Evolutionary conservation across 1,140 invertebrate genomes (phyloP).

Genomic region (Zelostemma sp.): DNA sequence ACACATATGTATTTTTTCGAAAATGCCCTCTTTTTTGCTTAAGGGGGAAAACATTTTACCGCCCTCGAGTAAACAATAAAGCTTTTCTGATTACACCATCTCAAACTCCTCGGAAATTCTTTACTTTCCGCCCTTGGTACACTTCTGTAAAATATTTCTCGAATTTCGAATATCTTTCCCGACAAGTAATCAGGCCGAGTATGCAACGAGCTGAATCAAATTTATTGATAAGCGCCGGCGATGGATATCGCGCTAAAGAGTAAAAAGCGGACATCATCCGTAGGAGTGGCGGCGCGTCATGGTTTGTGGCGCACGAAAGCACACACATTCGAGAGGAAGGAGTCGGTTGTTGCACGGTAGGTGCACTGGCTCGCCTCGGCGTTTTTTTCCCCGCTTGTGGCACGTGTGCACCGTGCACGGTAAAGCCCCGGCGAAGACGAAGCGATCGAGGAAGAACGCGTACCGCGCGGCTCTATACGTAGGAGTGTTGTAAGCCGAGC

Average conservation of each 20-base stretch:
- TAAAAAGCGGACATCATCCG: constrained; percentile 41
- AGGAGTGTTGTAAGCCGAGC: constrained; percentile 9
- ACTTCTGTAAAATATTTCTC: too few species aligned
- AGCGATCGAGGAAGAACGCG: constrained; percentile 12
- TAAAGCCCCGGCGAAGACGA: constrained; percentile 24
- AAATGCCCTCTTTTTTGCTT: too few species aligned
- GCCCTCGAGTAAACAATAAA: too few species aligned
- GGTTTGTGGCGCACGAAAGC: constrained; percentile 44
- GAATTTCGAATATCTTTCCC: too few species aligned
- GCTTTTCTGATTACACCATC: too few species aligned
- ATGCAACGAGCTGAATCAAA: too few species aligned
- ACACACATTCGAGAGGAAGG: constrained; percentile 21
- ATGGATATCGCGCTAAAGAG: constrained; percentile 1
- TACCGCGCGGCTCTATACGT: not conserved
- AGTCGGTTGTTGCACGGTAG: constrained; percentile 41
- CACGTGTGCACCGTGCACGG: constrained; percentile 40
- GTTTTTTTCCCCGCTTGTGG: constrained; percentile 33
- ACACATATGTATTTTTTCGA: too few species aligned
- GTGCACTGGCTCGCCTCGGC: constrained; percentile 49
- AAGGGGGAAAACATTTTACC: too few species aligned
- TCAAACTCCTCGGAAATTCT: too few species aligned
- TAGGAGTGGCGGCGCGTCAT: constrained; percentile 57
- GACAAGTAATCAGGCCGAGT: too few species aligned
- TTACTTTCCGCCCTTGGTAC: too few species aligned
- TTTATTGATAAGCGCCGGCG: too few species aligned